Percentiles rank a stretch among this genome's conserved stretches.
phyloP scores from a whole-genome alignment of 1,140 invertebrate species.

The Idris sp. region DNA sequence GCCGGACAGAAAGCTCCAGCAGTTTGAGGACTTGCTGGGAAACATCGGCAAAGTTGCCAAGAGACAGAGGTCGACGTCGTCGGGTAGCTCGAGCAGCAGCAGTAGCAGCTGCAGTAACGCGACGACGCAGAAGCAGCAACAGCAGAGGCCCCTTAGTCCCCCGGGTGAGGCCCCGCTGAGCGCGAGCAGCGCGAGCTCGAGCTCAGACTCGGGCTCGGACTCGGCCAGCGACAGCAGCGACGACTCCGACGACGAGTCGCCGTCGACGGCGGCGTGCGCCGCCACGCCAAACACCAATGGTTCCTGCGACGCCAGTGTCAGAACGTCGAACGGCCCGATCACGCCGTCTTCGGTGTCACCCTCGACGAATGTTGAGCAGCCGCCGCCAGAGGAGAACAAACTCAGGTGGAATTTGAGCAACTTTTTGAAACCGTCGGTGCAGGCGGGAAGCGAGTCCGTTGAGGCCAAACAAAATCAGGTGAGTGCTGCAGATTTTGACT shows the following conservation, averaged over 20 bases:
- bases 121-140: constrained; percentile 33
- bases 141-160: constrained; percentile 72
- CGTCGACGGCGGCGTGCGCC: constrained; percentile 19
- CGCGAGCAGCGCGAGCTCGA: constrained; percentile 74
- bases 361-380: constrained; percentile 69
- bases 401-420: constrained; percentile 79
- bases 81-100: constrained; percentile 33
- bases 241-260: constrained; percentile 77
- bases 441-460: constrained; percentile 62
- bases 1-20: constrained; percentile 29
- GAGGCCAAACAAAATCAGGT: constrained; percentile 70
- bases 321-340: constrained; percentile 65
- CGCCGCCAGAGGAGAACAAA: constrained; percentile 72
- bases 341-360: constrained; percentile 73
- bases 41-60: constrained; percentile 34
- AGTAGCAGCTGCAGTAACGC: constrained; percentile 24
- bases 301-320: constrained; percentile 4
- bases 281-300: constrained; percentile 33
- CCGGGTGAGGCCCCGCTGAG: constrained; percentile 68
- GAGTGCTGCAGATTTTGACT: constrained; percentile 10
- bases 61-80: constrained; percentile 59
- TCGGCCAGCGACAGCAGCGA: constrained; percentile 78
- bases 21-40: too few species aligned
- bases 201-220: constrained; percentile 79
- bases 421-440: constrained; percentile 73